Percentiles rank a stretch among this genome's conserved stretches.
Evolutionary conservation across 2,888 invertebrate genomes (phyloP).

Genomic region (Steinernema scapterisci): DNA sequence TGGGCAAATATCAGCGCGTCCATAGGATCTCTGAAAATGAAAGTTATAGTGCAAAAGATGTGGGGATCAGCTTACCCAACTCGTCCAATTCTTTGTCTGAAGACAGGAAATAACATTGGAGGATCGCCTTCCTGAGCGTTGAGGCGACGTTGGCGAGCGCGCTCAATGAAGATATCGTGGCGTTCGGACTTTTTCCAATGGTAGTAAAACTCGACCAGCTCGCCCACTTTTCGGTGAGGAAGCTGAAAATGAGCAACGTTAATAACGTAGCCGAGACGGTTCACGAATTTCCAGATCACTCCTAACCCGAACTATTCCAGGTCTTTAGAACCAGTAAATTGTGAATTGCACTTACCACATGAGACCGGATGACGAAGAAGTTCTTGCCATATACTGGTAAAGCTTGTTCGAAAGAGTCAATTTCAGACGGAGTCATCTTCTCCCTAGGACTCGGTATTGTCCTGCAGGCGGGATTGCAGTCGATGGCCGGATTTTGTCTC

Average conservation of each 20-base stretch:
- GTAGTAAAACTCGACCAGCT: constrained; percentile 86
- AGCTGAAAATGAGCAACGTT: constrained; percentile 75
- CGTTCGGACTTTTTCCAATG: constrained; percentile 98
- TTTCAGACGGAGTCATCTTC: constrained; percentile 92
- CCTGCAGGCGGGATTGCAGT: background rate
- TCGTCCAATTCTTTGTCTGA: background rate
- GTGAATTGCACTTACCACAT: constrained; percentile 75
- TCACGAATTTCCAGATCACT: too few relatives aligned
- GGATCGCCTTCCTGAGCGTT: constrained; percentile 75
- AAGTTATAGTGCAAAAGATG: background rate
- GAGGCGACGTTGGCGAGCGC: constrained; percentile 73
- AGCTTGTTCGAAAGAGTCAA: constrained; percentile 93
- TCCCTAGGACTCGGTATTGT: constrained; percentile 31
- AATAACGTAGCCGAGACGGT: too few relatives aligned
- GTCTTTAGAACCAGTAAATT: too few relatives aligned
- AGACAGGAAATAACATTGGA: constrained; percentile 18
- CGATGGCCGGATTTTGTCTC: background rate
- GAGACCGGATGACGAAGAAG: constrained; percentile 89
- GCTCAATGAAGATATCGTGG: constrained; percentile 84
- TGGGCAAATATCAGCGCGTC: constrained; percentile 23
- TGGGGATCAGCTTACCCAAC: constrained; percentile 29
- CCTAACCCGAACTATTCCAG: background rate
- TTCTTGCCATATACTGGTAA: constrained; percentile 91
- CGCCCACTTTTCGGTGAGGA: constrained; percentile 89
- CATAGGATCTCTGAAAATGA: constrained; percentile 36